Evolutionary conservation across 2,113 vertebrate genomes (phyloP), one percentile per base, ranked within the genome.

Genomic region (Corythoichthys intestinalis): DNA sequence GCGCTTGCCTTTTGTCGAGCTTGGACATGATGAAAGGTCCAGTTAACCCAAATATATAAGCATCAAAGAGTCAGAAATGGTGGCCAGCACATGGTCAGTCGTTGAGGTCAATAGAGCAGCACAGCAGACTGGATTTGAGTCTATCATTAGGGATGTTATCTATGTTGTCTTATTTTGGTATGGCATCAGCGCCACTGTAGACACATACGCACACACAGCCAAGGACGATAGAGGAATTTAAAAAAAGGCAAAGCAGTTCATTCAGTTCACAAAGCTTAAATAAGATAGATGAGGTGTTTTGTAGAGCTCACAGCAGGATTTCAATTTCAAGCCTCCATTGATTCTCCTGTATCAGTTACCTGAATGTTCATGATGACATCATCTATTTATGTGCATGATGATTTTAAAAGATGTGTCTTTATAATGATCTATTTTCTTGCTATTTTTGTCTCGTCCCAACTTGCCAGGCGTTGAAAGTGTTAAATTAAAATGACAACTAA

Each of bases 41-140:
- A 11, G 15, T 10, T n/a, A 6, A 62, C 39, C 2, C n/a, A 62
- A 62, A 62, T 46, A 63, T 46, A 11, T 10, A 14, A 46, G 12
- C 39, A 28, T 63, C 39, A 63, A 61, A 61, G 81, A 87, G 69
- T 88, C 82, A 83, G 76, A 77, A 74, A 67, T 53, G 35, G 68
- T 46, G 83, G 81, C 83, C 75, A 71, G 72, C 10, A 73, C 75
- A 72, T 86, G 84, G 79, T 76, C 85, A 84, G 85, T 80, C 81
- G 9, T 64, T 88, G 89, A 90, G 79, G 77, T 89, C 89, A 88
- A 77, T 71, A 78, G 75, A 76, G 77, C 79, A 77, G 74, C 73
- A 44, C 56, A 77, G 73, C 73, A 84, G 79, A 83, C 73, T 56
- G 79, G 76, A 71, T 79, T 78, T 73, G 47, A 68, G 65, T 82